Conservation (phyloP, 1,140 invertebrate species). For the Hormaphis cornu region DNA sequence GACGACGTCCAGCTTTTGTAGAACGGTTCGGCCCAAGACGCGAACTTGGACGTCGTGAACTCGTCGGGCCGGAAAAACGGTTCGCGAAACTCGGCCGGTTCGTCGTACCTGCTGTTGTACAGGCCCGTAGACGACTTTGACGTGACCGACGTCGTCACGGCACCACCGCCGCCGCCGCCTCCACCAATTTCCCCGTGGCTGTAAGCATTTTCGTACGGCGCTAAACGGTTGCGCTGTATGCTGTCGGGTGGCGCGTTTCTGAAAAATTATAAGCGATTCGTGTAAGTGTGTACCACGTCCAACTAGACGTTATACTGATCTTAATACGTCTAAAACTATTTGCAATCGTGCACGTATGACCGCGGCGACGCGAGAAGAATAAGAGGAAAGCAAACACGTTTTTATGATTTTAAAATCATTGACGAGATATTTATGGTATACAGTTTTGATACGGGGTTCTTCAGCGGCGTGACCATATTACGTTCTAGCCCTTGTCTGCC, state of each 20-base stretch:
- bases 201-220: neutral
- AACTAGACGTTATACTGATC: too few relatives aligned
- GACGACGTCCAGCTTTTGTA: slow-evolving; percentile 1
- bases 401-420: too few relatives aligned
- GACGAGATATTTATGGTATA: too few relatives aligned
- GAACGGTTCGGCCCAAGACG: slow-evolving; percentile 12
- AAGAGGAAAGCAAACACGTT: too few relatives aligned
- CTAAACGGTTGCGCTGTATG: neutral
- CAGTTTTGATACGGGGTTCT: too few relatives aligned
- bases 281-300: neutral
- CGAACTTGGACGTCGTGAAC: slow-evolving; percentile 10
- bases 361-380: too few relatives aligned
- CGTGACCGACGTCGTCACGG: neutral
- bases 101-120: slow-evolving; percentile 5
- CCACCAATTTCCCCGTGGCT: neutral
- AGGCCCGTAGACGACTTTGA: neutral
- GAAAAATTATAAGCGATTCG: neutral
- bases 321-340: too few relatives aligned
- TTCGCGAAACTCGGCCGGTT: slow-evolving; percentile 23
- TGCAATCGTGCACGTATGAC: too few relatives aligned
- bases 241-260: neutral
- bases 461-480: too few relatives aligned
- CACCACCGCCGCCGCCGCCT: neutral
- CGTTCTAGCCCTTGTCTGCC: too few relatives aligned
- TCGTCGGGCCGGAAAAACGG: neutral